Evolutionary conservation across 1,140 invertebrate genomes (phyloP), one percentile per base, ranked within the genome.

Genomic region (Saccostrea echinata): DNA sequence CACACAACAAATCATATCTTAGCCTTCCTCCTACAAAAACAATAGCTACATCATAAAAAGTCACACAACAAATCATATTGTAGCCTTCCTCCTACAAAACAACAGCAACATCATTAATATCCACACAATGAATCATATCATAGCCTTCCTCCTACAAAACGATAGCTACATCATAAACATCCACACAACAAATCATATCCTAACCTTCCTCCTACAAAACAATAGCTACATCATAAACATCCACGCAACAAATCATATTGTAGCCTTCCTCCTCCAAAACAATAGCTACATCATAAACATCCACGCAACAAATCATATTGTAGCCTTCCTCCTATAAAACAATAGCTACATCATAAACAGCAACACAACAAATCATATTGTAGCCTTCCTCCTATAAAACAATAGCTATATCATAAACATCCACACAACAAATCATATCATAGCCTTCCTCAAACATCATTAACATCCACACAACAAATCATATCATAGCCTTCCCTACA

Each of bases 1-100:
- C 97, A 96, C 98, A 98, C 98, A 1, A 99, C 98, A 43, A 95
- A 98, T 99, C 0, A 98, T 97, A 96, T 99, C 98, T 95, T 99
- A 99, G 0, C 99, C 97, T 86, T 97, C 97, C 13, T 43, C 43
- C 43, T 43, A 43, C 4, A 43, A 99, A 96, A 93, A 98, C 99
- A 76, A 97, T 96, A 61, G 99, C 98, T 94, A 98, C 97, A 83
- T 96, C 95, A 27, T 98, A 95, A 91, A 92, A 30, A 87, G n/a
- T n/a, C n/a, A n/a, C n/a, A 43, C 18, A 80, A 52, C 11, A 1
- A 80, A 21, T 27, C 21, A 82, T 35, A 24, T 12, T 3, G 81
- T 51, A 0, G 1, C 43, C 1, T 3, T 43, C 43, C 43, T 43
- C 43, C 43, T 43, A 43, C 43, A 43, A 43, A 43, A 43, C 43